Evolutionary conservation across 2,113 vertebrate species (phyloP).

Genomic region (Brevimyrus niger): DNA sequence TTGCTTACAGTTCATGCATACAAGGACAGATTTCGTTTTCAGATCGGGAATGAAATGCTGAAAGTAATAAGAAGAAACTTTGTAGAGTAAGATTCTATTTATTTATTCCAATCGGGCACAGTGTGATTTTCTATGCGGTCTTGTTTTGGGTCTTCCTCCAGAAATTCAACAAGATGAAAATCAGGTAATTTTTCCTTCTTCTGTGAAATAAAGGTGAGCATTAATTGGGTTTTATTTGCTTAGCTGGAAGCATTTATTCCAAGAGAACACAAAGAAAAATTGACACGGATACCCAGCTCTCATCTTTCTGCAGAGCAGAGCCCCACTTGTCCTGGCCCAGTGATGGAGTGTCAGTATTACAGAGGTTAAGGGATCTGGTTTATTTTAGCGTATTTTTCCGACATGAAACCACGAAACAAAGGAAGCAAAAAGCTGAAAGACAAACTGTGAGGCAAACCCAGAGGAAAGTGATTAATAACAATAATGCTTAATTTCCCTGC

Average conservation of each 20-base stretch:
- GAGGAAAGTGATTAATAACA: slow-evolving; percentile 10
- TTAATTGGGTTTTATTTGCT: slow-evolving; percentile 58
- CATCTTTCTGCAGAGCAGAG: background rate
- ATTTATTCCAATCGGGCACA: background rate
- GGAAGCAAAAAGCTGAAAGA: slow-evolving; percentile 7
- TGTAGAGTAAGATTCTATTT: background rate
- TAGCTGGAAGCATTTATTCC: slow-evolving; percentile 54
- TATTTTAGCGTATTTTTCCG: background rate
- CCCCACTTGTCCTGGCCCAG: background rate
- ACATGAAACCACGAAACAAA: background rate
- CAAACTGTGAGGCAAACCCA: background rate
- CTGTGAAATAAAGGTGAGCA: slow-evolving; percentile 47
- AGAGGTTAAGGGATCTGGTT: slow-evolving; percentile 4
- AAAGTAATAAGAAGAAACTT: background rate
- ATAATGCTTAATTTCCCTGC: slow-evolving; percentile 14
- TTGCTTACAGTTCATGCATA: background rate
- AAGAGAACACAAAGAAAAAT: slow-evolving; percentile 18
- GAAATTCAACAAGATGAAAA: slow-evolving; percentile 51
- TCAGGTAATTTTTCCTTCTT: slow-evolving; percentile 45
- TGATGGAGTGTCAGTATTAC: slow-evolving; percentile 3
- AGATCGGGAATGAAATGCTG: background rate
- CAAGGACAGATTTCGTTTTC: background rate
- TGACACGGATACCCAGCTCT: slow-evolving; percentile 10
- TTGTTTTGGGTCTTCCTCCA: background rate
- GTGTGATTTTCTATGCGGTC: background rate